Conservation (phyloP, 2,888 invertebrate species). For the Ormyrus nitidulus region DNA sequence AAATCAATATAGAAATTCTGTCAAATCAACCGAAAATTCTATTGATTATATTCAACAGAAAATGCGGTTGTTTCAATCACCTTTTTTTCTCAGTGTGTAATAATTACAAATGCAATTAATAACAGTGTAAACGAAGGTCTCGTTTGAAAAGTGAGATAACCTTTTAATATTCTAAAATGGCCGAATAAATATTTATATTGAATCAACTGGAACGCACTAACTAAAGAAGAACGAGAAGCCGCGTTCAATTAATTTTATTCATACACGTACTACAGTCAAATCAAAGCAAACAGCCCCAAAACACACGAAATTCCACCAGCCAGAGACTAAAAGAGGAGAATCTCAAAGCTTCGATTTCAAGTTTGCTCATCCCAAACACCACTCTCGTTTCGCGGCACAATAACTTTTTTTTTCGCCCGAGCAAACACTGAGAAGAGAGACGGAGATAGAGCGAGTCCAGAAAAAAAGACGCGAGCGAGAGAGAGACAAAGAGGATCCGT, state of each 20-base stretch:
- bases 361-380: constrained; percentile 46
- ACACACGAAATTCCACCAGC: constrained; percentile 6
- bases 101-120: too few relatives aligned
- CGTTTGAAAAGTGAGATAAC: too few relatives aligned
- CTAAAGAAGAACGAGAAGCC: background rate
- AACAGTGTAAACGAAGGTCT: too few relatives aligned
- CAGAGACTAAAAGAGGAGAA: background rate
- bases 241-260: constrained; percentile 10
- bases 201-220: too few relatives aligned
- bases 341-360: constrained; percentile 45
- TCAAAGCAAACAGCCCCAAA: background rate
- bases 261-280: background rate
- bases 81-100: too few relatives aligned
- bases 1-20: too few relatives aligned
- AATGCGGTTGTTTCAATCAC: too few relatives aligned
- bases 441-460: background rate
- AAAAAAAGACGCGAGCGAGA: constrained; percentile 2
- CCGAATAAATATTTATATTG: too few relatives aligned
- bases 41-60: too few relatives aligned
- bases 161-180: too few relatives aligned
- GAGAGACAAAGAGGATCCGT: background rate
- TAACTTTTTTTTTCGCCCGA: constrained; percentile 15
- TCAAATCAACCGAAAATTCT: too few relatives aligned
- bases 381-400: background rate
- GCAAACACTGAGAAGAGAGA: constrained; percentile 38